These are phyloP conservation scores for Tadarida brasiliensis DNA, from an alignment of 2,797 vertebrate genomes.

Conservation along the genomic window DNA sequence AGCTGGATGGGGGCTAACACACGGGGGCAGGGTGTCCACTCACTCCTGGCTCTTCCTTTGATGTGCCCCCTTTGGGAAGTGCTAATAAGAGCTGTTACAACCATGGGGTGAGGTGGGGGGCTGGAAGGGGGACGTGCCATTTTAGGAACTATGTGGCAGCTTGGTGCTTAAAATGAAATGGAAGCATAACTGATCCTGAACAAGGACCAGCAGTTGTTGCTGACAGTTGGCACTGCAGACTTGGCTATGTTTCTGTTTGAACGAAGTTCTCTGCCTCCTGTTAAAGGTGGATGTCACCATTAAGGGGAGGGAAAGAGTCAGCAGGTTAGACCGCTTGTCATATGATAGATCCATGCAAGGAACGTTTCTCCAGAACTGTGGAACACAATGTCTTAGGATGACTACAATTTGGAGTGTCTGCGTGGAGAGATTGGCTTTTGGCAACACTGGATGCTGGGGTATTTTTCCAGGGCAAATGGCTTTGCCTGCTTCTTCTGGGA, in stretches of 20 bases:
- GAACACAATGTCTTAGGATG: background rate
- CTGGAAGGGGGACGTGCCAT: background rate
- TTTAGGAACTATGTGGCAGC: background rate
- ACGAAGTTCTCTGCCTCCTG: slow-evolving; percentile 52
- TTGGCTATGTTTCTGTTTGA: slow-evolving; percentile 69
- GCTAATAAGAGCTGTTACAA: slow-evolving; percentile 27
- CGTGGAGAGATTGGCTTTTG: background rate
- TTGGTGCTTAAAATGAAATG: background rate
- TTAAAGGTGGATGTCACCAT: slow-evolving; percentile 67
- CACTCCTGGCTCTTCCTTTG: background rate
- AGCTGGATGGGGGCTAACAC: background rate
- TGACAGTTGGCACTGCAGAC: slow-evolving; percentile 24
- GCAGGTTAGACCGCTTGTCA: background rate
- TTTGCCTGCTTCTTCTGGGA: background rate
- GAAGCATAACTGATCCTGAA: background rate
- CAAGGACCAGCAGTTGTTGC: background rate
- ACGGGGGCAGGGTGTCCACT: background rate
- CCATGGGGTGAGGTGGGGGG: background rate
- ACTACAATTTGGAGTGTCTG: background rate
- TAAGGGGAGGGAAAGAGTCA: background rate
- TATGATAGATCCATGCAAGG: background rate
- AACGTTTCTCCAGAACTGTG: background rate
- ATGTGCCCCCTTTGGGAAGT: background rate
- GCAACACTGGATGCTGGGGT: background rate
- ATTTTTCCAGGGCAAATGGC: background rate